phyloP scores from a whole-genome alignment of 2,888 invertebrate species.

The Sminthurinus aureus region DNA sequence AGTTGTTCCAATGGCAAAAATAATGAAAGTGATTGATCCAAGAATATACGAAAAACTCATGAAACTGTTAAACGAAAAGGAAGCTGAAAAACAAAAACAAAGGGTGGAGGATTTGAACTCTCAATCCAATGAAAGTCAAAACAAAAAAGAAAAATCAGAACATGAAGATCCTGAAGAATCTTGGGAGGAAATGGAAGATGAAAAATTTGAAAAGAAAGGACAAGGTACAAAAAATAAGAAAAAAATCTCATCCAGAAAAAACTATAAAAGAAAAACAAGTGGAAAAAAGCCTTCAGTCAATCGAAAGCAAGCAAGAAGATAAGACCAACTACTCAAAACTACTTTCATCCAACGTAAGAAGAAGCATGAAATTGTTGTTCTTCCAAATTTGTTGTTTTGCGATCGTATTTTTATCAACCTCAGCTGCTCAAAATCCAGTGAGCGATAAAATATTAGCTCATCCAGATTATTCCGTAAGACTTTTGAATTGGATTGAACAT shows the following conservation, averaged over 20 bases:
- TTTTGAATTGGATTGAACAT: too few relatives aligned
- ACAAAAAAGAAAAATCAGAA: neutral
- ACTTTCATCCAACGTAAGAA: too few relatives aligned
- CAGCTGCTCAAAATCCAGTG: too few relatives aligned
- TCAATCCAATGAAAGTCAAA: neutral
- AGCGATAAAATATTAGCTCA: too few relatives aligned
- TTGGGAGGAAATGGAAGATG: neutral
- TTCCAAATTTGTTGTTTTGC: too few relatives aligned
- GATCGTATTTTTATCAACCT: too few relatives aligned
- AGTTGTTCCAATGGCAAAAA: neutral
- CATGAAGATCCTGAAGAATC: neutral
- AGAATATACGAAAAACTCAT: neutral
- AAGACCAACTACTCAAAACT: too few relatives aligned
- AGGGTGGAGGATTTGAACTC: neutral
- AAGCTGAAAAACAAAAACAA: neutral
- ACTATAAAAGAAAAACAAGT: neutral
- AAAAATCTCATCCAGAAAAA: too few relatives aligned
- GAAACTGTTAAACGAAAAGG: neutral
- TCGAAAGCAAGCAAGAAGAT: neutral
- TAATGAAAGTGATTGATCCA: neutral
- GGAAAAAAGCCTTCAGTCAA: neutral
- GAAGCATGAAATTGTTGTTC: too few relatives aligned
- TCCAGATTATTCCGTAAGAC: too few relatives aligned
- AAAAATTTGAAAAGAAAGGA: neutral
- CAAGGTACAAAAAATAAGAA: neutral